Percentiles rank a stretch among this genome's conserved stretches.
Evolutionary conservation across 64 coral and sea anemone genomes (phyloP).

Genomic region (Porites australiensis): DNA sequence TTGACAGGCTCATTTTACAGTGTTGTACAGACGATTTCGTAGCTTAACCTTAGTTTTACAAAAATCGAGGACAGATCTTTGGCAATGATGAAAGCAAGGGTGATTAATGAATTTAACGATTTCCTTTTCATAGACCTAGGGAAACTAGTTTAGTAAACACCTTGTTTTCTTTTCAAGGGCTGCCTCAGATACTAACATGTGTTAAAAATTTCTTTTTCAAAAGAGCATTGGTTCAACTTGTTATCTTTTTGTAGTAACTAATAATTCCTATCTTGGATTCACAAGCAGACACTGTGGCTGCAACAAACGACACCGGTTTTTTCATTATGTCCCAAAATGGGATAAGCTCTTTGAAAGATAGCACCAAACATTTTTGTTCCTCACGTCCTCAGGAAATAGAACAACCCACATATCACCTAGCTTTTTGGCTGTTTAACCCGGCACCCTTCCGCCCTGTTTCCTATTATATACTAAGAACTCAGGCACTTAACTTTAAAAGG

Average conservation of each 20-base stretch:
- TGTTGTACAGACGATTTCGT: neutral
- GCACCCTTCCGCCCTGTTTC: too few relatives aligned
- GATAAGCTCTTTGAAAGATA: neutral
- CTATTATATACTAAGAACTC: too few relatives aligned
- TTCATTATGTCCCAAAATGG: slow-evolving; percentile 14
- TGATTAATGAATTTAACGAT: slow-evolving; percentile 3
- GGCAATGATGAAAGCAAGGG: neutral
- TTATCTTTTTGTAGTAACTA: neutral
- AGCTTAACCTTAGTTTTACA: neutral
- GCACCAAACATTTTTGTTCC: neutral
- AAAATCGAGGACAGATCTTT: slow-evolving; percentile 4
- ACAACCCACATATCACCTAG: neutral
- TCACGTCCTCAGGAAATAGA: slow-evolving; percentile 22
- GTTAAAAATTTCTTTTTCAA: neutral
- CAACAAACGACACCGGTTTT: neutral
- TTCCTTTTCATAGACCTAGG: neutral
- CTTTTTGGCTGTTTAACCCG: neutral
- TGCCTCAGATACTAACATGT: neutral
- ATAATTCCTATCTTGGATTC: neutral
- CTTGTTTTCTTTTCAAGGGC: neutral
- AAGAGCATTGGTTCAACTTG: too few relatives aligned
- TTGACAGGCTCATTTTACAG: neutral
- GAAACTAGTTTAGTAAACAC: slow-evolving; percentile 6
- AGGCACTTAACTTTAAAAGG: too few relatives aligned
- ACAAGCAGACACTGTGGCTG: neutral